Evolutionary conservation across 64 coral and sea anemone genomes (phyloP).

Genomic region (Actinia tenebrosa): DNA sequence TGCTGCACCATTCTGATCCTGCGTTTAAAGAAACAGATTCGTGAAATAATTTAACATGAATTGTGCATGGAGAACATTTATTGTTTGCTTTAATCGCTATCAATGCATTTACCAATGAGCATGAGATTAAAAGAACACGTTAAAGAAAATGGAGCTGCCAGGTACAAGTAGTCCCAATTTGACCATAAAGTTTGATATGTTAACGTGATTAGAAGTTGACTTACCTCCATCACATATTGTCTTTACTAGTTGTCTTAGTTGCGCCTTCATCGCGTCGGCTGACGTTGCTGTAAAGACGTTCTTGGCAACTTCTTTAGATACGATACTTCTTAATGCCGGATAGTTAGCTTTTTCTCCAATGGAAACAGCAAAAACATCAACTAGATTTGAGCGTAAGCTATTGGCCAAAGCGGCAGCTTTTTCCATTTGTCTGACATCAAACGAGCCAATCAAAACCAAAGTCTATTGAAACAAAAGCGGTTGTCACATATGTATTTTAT

Average conservation of each 20-base stretch:
- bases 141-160: no score
- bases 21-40: no score
- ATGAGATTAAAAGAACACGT: no score
- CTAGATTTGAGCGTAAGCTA: neutral
- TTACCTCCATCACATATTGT: conserved; percentile 7
- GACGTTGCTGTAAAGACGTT: conserved; percentile 19
- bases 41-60: no score
- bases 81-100: no score
- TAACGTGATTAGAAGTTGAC: neutral
- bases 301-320: neutral
- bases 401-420: neutral
- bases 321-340: neutral
- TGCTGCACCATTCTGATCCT: no score
- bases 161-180: no score
- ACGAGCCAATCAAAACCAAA: conserved; percentile 5
- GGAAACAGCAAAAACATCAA: conserved; percentile 15
- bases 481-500: no score
- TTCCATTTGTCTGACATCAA: neutral
- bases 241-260: neutral
- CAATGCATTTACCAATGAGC: no score
- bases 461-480: neutral
- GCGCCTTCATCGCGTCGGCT: conserved; percentile 3
- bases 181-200: neutral
- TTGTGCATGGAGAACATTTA: no score
- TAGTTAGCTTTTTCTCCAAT: conserved; percentile 11